These are phyloP conservation scores for Drosophila robusta DNA, from an alignment of 2,888 invertebrate species.

Conservation along the genomic window DNA sequence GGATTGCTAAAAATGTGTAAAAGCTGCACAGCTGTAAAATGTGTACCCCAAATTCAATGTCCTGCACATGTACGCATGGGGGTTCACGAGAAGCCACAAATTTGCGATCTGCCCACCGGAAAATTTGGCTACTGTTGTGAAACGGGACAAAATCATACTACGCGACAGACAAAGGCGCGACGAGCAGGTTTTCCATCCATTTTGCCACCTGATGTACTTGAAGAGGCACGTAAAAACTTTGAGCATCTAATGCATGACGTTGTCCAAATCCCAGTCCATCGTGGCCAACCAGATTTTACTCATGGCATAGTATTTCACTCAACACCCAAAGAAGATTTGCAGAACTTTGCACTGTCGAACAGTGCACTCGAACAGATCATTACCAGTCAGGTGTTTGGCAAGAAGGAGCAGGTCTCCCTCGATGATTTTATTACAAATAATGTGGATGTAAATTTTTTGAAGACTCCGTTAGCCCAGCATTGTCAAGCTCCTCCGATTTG, in stretches of 20 bases:
- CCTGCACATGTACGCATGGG: conserved; percentile 87
- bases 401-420: conserved; percentile 84
- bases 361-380: conserved; percentile 86
- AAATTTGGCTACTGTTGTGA: conserved; percentile 88
- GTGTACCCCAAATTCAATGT: conserved; percentile 89
- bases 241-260: conserved; percentile 83
- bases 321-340: conserved; percentile 81
- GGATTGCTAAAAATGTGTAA: conserved; percentile 73
- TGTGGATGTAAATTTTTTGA: conserved; percentile 82
- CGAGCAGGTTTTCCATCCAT: conserved; percentile 41
- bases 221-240: conserved; percentile 83
- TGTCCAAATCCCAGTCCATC: conserved; percentile 80
- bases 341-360: conserved; percentile 85
- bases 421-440: conserved; percentile 83
- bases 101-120: conserved; percentile 86
- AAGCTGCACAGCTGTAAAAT: conserved; percentile 86
- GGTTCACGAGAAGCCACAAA: conserved; percentile 83
- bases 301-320: conserved; percentile 84
- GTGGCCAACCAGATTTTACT: conserved; percentile 83
- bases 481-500: conserved; percentile 85
- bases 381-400: conserved; percentile 86
- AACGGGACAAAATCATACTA: conserved; percentile 87
- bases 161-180: conserved; percentile 38
- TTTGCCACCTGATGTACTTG: conserved; percentile 69
- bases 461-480: conserved; percentile 77